Percentiles rank a stretch among this genome's conserved stretches.
Conservation (phyloP, 2,113 vertebrate species). For the Opisthocomus hoazin region DNA sequence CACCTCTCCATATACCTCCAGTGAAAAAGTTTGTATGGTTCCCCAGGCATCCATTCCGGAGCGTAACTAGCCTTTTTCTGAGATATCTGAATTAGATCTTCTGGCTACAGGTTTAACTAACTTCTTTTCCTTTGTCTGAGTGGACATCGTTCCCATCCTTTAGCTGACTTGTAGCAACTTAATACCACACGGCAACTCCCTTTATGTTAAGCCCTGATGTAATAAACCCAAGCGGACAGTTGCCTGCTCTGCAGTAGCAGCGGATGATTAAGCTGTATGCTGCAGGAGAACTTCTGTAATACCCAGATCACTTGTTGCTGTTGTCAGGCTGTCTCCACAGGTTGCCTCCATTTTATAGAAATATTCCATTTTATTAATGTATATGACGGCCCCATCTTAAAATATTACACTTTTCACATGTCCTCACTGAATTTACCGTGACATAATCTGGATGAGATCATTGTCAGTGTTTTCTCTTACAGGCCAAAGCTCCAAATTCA, state of each 20-base stretch:
- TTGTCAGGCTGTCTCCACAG: not conserved
- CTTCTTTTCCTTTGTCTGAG: not conserved
- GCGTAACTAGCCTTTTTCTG: not conserved
- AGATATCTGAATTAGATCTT: not conserved
- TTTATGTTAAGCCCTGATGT: not conserved
- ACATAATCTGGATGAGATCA: not conserved
- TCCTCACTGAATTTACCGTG: not conserved
- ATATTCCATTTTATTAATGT: not conserved
- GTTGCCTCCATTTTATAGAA: not conserved
- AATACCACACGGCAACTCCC: not conserved
- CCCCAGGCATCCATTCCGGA: not conserved
- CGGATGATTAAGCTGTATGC: not conserved
- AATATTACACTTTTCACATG: not conserved
- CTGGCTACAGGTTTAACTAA: not conserved
- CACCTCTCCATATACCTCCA: not conserved
- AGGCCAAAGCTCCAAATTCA: slow-evolving; percentile 94
- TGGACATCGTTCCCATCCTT: not conserved
- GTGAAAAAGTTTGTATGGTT: not conserved
- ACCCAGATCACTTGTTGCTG: not conserved
- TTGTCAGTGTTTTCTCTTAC: not conserved
- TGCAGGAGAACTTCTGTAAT: not conserved
- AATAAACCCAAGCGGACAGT: not conserved
- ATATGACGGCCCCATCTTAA: not conserved
- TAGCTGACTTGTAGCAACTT: not conserved
- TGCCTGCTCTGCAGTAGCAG: not conserved